A percentile compares a stretch with the other conserved stretches of the same genome.
Conservation (phyloP, 2,888 invertebrate species). For the Pegoplata infirma region DNA sequence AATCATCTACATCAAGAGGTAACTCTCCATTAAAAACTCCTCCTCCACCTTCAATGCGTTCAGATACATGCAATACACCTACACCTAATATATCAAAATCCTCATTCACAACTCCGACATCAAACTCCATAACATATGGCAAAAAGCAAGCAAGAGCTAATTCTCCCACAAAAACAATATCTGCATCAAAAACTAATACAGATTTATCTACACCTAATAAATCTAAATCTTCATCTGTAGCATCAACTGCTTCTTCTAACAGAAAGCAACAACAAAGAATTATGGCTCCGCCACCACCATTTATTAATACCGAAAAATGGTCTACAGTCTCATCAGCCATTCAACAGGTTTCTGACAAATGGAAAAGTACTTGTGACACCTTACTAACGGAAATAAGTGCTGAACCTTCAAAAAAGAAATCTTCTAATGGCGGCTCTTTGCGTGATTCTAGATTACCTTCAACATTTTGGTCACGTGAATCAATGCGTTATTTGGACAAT, state of each 20-base stretch:
- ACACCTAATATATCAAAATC: conserved; percentile 21
- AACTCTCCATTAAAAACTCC: neutral
- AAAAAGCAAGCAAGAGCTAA: neutral
- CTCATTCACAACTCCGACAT: neutral
- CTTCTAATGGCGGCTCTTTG: no score
- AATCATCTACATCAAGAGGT: neutral
- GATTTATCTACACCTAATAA: conserved; percentile 10
- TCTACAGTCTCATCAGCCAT: conserved; percentile 36
- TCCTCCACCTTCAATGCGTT: neutral
- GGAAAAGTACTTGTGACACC: conserved; percentile 52
- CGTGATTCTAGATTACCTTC: conserved; percentile 66
- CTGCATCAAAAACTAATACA: no score
- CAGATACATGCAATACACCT: neutral
- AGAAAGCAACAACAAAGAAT: conserved; percentile 43
- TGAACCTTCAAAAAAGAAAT: conserved; percentile 50
- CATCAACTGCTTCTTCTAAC: neutral
- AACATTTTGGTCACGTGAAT: conserved; percentile 76
- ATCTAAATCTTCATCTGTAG: conserved; percentile 7
- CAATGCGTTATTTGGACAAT: conserved; percentile 72
- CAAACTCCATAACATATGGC: neutral
- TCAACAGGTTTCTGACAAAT: conserved; percentile 44
- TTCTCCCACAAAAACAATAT: no score
- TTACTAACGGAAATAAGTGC: conserved; percentile 44
- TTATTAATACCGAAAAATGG: conserved; percentile 40
- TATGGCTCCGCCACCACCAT: conserved; percentile 44